Evolutionary conservation across 2,113 vertebrate species (phyloP).

Genomic region (Porphyrio hochstetteri): DNA sequence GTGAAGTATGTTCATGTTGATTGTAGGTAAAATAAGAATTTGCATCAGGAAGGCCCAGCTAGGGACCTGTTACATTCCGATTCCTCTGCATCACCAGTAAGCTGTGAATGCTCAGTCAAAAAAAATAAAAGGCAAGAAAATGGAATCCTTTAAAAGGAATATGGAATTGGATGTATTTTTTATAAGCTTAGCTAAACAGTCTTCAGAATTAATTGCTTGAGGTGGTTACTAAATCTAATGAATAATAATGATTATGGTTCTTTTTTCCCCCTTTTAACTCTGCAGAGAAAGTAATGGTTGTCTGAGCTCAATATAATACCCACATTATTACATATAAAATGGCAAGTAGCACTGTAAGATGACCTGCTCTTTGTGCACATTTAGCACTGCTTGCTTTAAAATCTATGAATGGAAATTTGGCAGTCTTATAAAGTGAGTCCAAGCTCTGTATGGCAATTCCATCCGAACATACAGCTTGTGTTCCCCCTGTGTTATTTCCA

Average conservation of each 20-base stretch:
- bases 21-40: not conserved
- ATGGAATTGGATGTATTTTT: not conserved
- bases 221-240: not conserved
- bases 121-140: not conserved
- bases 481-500: not conserved
- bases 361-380: not conserved
- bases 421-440: not conserved
- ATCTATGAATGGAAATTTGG: not conserved
- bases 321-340: not conserved
- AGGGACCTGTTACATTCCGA: not conserved
- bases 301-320: not conserved
- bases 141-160: not conserved
- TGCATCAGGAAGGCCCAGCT: not conserved
- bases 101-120: not conserved
- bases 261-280: not conserved
- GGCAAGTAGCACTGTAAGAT: not conserved
- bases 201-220: not conserved
- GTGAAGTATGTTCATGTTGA: not conserved
- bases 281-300: not conserved
- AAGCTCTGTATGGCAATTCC: not conserved
- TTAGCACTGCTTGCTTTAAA: not conserved
- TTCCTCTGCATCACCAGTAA: not conserved
- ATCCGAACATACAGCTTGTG: not conserved
- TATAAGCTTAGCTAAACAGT: not conserved
- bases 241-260: not conserved